phyloP scores from a whole-genome alignment of 1,140 invertebrate species.

The Drosophila pseudoananassae region DNA sequence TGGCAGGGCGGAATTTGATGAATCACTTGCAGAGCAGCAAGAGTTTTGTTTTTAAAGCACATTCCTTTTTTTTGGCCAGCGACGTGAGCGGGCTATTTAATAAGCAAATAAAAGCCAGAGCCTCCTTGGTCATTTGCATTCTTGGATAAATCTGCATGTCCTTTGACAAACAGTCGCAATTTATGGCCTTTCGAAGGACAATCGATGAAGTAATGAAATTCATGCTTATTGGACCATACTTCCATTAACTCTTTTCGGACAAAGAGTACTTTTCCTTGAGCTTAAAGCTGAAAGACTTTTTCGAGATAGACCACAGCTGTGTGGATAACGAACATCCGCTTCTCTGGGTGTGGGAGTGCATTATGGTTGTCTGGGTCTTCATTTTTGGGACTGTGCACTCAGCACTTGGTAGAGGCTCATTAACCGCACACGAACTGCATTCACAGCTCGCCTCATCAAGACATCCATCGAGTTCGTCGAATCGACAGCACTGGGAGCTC shows the following conservation, averaged over 20 bases:
- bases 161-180: slow-evolving; percentile 40
- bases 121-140: slow-evolving; percentile 24
- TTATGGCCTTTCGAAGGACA: slow-evolving; percentile 59
- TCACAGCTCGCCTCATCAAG: slow-evolving; percentile 11
- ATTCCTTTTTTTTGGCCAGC: slow-evolving; percentile 9
- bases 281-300: too few relatives aligned
- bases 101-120: slow-evolving; percentile 13
- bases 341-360: background rate
- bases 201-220: too few relatives aligned
- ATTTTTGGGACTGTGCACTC: slow-evolving; percentile 9
- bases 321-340: background rate
- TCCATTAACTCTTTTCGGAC: background rate
- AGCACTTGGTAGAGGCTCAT: slow-evolving; percentile 13
- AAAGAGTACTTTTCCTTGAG: background rate
- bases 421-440: slow-evolving; percentile 27
- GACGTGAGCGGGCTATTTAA: slow-evolving; percentile 41
- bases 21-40: slow-evolving; percentile 33
- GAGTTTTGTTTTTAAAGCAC: slow-evolving; percentile 25
- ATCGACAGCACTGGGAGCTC: background rate
- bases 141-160: slow-evolving; percentile 30
- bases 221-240: too few relatives aligned
- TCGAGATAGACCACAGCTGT: background rate
- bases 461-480: slow-evolving; percentile 10
- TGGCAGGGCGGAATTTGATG: slow-evolving; percentile 44
- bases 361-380: background rate